Evolutionary conservation across 2,888 invertebrate species (phyloP), one percentile per base, ranked within the genome.

Genomic region (Hemithea aestivaria): DNA sequence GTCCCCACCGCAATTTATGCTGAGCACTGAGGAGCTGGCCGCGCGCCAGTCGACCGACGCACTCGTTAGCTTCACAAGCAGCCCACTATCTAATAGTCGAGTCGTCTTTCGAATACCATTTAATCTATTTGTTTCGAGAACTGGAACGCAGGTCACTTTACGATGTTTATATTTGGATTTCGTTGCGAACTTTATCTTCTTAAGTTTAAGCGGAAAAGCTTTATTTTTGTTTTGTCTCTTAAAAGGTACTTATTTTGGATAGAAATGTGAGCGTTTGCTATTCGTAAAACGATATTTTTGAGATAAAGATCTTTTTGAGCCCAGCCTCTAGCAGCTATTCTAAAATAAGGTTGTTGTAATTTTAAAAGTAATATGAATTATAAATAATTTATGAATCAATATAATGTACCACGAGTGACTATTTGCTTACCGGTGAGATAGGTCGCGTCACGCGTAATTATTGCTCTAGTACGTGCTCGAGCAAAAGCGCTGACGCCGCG

Each of bases 41-140:
- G 7, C 34, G 12, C 34, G 74, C 82, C 83, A 80, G 66, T 43
- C 44, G 49, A 52, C 58, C 64, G 65, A 62, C 69, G 62, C 62
- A 69, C 73, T 79, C 76, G 75, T 81, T 78, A 77, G 71, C 66
- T 61, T 61, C 69, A 53, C 36, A 51, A 48, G 28, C 64, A 65
- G 62, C 56, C 67, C 66, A 58, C 66, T 62, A 72, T 69, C 65
- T 78, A 79, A 83, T 81, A 76, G 76, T 77, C 79, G 73, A 69
- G 72, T 66, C 71, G 69, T 74, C 59, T 69, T 62, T 61, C 53
- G 54, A 57, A 66, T 61, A 69, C 62, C 62, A 66, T 72, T 78
- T 71, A 70, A 69, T 73, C 62, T 64, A 71, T 73, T 75, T 69
- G 53, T 45, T 42, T 44, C 44, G 41, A 41, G 48, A 56, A 53